Conservation (phyloP, 2,113 vertebrate species). For the Poicephalus meyeri region DNA sequence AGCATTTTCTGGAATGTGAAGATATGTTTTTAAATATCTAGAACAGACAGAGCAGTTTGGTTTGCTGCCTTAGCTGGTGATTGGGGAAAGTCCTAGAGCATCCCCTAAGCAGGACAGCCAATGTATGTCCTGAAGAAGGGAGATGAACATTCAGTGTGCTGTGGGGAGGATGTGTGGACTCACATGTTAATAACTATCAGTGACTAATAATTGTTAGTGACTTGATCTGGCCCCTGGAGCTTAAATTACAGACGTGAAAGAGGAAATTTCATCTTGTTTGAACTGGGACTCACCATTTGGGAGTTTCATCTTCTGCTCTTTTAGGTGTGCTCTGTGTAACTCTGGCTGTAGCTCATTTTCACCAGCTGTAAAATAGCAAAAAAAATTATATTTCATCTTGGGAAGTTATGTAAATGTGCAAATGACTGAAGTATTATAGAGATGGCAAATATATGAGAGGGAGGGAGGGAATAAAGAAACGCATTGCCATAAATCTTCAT, state of each 20-base stretch:
- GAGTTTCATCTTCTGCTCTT: not conserved
- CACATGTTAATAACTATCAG: fast-evolving
- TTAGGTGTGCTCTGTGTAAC: not conserved
- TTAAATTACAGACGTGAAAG: fast-evolving
- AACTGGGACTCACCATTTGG: fast-evolving
- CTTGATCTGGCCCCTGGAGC: not conserved
- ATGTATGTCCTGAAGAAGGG: fast-evolving
- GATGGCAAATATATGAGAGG: too few species aligned
- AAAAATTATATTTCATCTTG: not conserved
- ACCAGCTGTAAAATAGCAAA: not conserved
- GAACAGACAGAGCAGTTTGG: fast-evolving
- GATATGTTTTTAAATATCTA: not conserved
- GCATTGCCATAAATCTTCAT: not conserved
- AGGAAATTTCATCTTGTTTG: not conserved
- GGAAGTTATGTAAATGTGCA: not conserved
- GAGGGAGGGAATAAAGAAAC: not conserved
- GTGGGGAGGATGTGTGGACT: not conserved
- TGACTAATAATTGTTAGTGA: not conserved
- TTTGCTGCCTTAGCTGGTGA: not conserved
- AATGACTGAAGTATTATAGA: not conserved
- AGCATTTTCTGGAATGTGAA: not conserved
- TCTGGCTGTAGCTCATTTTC: not conserved
- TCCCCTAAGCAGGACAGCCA: too few species aligned
- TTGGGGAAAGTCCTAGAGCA: fast-evolving
- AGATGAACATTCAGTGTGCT: not conserved